Base-by-base conservation (phyloP, 2,797 vertebrate species). In the Rhinophrynus dorsalis region DNA sequence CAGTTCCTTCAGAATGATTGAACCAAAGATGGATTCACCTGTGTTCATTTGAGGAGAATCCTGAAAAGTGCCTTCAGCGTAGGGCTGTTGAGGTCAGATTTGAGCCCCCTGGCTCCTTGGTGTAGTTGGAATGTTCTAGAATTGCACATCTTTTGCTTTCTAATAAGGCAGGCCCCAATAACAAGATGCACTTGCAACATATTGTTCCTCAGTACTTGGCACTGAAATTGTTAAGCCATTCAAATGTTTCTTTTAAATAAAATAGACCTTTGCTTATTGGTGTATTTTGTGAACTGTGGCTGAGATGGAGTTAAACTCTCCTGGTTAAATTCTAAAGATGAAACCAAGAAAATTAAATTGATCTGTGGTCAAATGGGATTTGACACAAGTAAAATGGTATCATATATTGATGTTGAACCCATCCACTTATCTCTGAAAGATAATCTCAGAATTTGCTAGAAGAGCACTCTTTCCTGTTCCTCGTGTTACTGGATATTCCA, bases 381-480 rank as follows among this genome's bases (percentile, higher is more conserved):
- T 73, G 70, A 73, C 70, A 66, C 62, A 60, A 67, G 62, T 73
- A 67, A 66, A 73, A 73, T 73, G 70, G 70, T 73, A 73, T 73
- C 70, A 73, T 73, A 73, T 73, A 73, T 73, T 73, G 70, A 73
- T 60, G 70, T 73, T 73, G 48, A 23, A 73, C 64, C 70, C 60
- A 67, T 73, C 70, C 70, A 73, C 70, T 73, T 73, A 73, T 73
- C 70, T 73, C 62, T 73, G 70, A 73, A 73, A 73, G 70, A 73
- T 73, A 73, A 73, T 73, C 70, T 73, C 47, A 67, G 70, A 73
- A 73, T 73, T 73, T 66, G 70, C 70, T 73, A 73, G 51, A 73
- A 65, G 70, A 66, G 70, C 70, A 73, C 62, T 73, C 70, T 73
- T 73, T 73, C 18, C 45, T 66, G 42, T 73, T 73, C 55, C 62